Percentiles rank a stretch among this genome's conserved stretches.
Evolutionary conservation across 2,113 vertebrate genomes (phyloP).

Genomic region (Triplophysa siluroides): DNA sequence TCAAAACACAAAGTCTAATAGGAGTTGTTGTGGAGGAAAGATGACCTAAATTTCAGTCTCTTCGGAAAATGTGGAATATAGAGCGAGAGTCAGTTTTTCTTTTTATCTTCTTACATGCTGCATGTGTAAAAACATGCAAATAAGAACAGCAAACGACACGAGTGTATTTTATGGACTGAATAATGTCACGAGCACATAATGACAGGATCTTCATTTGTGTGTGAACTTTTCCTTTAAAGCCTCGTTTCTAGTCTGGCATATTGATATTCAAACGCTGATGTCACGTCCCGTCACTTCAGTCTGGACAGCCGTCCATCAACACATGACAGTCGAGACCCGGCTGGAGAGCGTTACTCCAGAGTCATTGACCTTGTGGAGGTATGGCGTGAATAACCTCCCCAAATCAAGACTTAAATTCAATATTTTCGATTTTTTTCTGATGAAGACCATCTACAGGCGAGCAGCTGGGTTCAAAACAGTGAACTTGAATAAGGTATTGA

Average conservation of each 20-base stretch:
- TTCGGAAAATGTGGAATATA: no score
- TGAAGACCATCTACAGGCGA: not conserved
- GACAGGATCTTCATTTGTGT: not conserved
- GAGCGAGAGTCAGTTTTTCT: no score
- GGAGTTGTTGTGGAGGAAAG: no score
- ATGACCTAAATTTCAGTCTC: no score
- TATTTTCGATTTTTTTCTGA: not conserved
- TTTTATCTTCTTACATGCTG: no score
- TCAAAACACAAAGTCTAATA: no score
- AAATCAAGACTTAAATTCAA: not conserved
- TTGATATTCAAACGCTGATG: conserved; percentile 41
- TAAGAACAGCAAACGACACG: no score
- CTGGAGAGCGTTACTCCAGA: conserved; percentile 28
- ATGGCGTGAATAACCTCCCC: conserved; percentile 6
- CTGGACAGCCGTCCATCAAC: conserved; percentile 29
- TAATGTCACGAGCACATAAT: not conserved
- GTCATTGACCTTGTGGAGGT: conserved; percentile 36
- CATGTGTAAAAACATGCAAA: no score
- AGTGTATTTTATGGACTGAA: not conserved
- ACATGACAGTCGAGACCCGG: conserved; percentile 38
- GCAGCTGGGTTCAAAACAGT: no score
- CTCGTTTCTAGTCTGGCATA: not conserved
- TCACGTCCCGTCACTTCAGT: conserved; percentile 10
- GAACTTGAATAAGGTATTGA: no score
- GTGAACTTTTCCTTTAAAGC: not conserved